Conservation (phyloP, 2,888 invertebrate genomes). For the Pheosia tremula region DNA sequence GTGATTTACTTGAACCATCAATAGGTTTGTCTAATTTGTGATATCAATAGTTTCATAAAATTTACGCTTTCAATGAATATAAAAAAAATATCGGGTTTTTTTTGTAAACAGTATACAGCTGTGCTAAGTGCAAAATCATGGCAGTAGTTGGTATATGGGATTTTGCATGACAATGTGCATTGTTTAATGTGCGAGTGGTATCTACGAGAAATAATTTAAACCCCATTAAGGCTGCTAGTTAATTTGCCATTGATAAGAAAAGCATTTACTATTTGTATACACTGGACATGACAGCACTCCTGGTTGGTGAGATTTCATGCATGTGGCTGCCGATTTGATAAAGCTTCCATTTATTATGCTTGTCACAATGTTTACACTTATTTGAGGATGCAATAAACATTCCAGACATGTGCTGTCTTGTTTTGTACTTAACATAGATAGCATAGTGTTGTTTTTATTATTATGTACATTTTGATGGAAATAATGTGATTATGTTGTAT, state of each 20-base stretch:
- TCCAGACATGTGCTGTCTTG: slow-evolving; percentile 79
- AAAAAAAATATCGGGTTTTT: slow-evolving; percentile 24
- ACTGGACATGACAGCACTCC: slow-evolving; percentile 68
- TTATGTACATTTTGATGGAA: slow-evolving; percentile 78
- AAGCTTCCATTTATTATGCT: slow-evolving; percentile 33
- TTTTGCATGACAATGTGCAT: not conserved
- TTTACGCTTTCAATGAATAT: slow-evolving; percentile 14
- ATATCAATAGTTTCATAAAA: slow-evolving; percentile 49
- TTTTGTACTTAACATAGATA: slow-evolving; percentile 69
- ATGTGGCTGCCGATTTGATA: slow-evolving; percentile 17
- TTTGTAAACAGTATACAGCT: not conserved
- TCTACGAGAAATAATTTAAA: slow-evolving; percentile 16
- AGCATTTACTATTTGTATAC: slow-evolving; percentile 74
- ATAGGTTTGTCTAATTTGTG: slow-evolving; percentile 56
- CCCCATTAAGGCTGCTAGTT: slow-evolving; percentile 31
- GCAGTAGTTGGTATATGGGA: slow-evolving; percentile 1
- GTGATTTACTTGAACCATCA: slow-evolving; percentile 41
- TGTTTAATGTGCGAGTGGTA: slow-evolving; percentile 9
- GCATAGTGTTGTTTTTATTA: slow-evolving; percentile 41
- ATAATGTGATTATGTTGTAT: slow-evolving; percentile 68
- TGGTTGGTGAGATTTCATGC: slow-evolving; percentile 33
- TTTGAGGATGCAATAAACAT: slow-evolving; percentile 60
- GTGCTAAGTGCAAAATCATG: not conserved
- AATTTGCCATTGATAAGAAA: slow-evolving; percentile 43
- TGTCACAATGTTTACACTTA: slow-evolving; percentile 46